A percentile compares a stretch with the other conserved stretches of the same genome.
phyloP scores from a whole-genome alignment of 2,797 vertebrate species.

The Tinamus major region DNA sequence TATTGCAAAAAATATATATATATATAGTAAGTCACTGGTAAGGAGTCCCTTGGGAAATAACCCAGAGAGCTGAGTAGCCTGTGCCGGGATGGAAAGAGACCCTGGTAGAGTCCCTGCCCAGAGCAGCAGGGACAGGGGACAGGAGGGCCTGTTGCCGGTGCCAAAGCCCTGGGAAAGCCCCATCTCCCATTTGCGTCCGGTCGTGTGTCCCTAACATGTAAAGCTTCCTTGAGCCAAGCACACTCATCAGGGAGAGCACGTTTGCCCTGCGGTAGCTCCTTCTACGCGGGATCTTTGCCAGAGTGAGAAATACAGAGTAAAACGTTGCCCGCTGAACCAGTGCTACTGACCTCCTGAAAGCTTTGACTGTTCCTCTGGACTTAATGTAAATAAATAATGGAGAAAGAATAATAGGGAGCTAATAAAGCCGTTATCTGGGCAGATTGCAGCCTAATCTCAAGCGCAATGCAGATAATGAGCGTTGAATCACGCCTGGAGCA shows the following conservation, averaged over 20 bases:
- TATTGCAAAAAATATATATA: no score
- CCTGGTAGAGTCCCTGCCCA: neutral
- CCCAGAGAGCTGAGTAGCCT: accelerated
- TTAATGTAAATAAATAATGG: conserved; percentile 53
- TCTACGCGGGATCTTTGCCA: neutral
- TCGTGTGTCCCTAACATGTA: neutral
- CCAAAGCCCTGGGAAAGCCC: neutral
- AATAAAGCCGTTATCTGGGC: conserved; percentile 56
- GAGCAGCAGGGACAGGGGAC: neutral
- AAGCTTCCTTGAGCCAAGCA: neutral
- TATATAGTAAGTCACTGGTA: neutral
- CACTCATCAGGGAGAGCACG: neutral
- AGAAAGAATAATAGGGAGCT: conserved; percentile 39
- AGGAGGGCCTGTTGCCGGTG: neutral
- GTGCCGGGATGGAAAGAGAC: neutral
- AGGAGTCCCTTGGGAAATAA: neutral
- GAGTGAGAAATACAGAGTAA: neutral
- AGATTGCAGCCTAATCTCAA: conserved; percentile 47
- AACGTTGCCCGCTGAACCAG: neutral
- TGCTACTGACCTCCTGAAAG: conserved; percentile 16
- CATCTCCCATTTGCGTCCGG: neutral
- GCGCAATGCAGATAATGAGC: conserved; percentile 33
- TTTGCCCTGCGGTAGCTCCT: neutral
- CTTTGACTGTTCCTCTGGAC: conserved; percentile 16
- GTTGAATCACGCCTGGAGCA: conserved; percentile 52